Percentiles rank a stretch among this genome's conserved stretches.
Evolutionary conservation across 2,797 vertebrate genomes (phyloP).

Genomic region (Harpagifer antarcticus): DNA sequence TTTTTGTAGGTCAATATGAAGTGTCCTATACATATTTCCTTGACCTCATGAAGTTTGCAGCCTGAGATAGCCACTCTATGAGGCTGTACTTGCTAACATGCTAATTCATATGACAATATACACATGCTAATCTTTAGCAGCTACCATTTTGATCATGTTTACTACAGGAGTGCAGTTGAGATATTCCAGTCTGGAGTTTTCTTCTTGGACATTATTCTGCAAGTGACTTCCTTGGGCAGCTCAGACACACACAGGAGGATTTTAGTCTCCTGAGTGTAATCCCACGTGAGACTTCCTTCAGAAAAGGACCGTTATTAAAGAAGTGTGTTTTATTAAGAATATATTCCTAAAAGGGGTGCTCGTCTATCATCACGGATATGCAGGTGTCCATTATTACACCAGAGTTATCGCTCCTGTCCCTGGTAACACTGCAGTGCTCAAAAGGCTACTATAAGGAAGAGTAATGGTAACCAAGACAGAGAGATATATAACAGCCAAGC

Average conservation of each 20-base stretch:
- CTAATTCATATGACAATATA: no score
- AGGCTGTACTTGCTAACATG: no score
- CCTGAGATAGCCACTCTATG: no score
- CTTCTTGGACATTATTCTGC: constrained; percentile 35
- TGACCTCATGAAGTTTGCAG: no score
- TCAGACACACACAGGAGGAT: constrained; percentile 22
- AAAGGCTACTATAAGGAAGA: constrained; percentile 82
- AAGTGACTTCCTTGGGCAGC: constrained; percentile 33
- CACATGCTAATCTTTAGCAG: no score
- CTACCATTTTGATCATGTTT: no score
- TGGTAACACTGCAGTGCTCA: constrained; percentile 76
- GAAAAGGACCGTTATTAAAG: constrained; percentile 58
- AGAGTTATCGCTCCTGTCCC: constrained; percentile 81
- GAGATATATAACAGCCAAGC: constrained; percentile 77
- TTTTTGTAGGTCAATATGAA: no score
- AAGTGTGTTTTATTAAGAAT: constrained; percentile 74
- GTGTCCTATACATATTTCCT: no score
- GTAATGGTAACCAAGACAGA: constrained; percentile 75
- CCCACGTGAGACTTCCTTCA: constrained; percentile 40
- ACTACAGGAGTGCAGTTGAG: background rate
- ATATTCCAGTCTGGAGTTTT: background rate
- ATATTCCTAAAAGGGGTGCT: constrained; percentile 66
- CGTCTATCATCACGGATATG: constrained; percentile 74
- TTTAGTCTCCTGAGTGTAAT: constrained; percentile 40
- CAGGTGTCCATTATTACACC: constrained; percentile 81